Base-by-base conservation (phyloP, 2,797 vertebrate genomes). In the Decapterus maruadsi region DNA sequence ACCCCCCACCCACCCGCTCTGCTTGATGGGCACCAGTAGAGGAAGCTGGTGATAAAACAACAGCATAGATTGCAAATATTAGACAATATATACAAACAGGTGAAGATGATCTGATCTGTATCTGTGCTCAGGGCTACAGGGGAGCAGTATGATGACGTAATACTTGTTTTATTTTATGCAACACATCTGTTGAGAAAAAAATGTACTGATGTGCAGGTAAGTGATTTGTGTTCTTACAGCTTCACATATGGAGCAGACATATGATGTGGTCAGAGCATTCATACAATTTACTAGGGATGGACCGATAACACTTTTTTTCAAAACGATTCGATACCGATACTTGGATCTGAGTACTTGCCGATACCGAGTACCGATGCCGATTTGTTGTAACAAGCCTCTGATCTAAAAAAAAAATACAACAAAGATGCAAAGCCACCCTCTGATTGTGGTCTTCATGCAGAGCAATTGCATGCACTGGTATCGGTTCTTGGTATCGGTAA, bases 241-340 rank as follows among this genome's bases (percentile, higher is more conserved):
- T 80, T 54, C 80, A 59, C 78, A 90, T 80, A 84, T 83, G 82
- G 73, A 63, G 57, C 53, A 31, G 80, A 76, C 77, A 82, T 84
- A 77, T 86, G 82, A 26, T 26, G 69, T 67, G 64, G 38, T 57
- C 22, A 43, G 20, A 54, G 42, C 45, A 42, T 80, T 77, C 38
- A 43, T 60, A 26, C 26, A 26, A 26, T 26, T 26, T 26, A 26
- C 26, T n/a, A n/a, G n/a, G n/a, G n/a, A n/a, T n/a, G n/a, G n/a
- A n/a, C n/a, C n/a, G n/a, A n/a, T n/a, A n/a, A n/a, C n/a, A n/a
- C n/a, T n/a, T n/a, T n/a, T n/a, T n/a, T n/a, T n/a, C n/a, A n/a
- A n/a, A n/a, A n/a, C n/a, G n/a, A n/a, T n/a, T n/a, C n/a, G n/a
- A n/a, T n/a, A n/a, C n/a, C n/a, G n/a, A n/a, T n/a, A n/a, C n/a